phyloP scores from a whole-genome alignment of 1,140 invertebrate genomes.

The Neotoxoptera formosana region DNA sequence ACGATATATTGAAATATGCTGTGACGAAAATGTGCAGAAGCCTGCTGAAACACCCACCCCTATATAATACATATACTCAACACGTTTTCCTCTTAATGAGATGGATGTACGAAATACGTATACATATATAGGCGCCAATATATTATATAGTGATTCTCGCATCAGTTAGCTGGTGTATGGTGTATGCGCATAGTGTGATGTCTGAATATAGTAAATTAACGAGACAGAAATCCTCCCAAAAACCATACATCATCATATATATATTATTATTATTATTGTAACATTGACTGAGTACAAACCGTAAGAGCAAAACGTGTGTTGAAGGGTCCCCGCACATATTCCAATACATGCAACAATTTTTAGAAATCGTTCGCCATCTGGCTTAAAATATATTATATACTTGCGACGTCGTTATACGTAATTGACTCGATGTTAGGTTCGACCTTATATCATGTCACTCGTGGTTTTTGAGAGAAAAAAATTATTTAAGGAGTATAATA shows the following conservation, averaged over 20 bases:
- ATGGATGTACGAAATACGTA: not conserved
- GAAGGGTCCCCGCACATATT: not conserved
- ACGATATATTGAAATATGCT: not conserved
- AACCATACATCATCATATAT: conserved; percentile 11
- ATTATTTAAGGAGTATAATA: not conserved
- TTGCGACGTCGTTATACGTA: not conserved
- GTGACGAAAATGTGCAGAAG: conserved; percentile 27
- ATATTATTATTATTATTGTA: no score
- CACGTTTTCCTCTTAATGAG: conserved; percentile 22
- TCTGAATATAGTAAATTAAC: conserved; percentile 32
- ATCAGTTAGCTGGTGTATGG: no score
- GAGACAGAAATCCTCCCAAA: conserved; percentile 23
- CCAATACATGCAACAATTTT: not conserved
- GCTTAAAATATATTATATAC: not conserved
- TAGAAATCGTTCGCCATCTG: not conserved
- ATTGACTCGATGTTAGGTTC: not conserved
- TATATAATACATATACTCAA: no score
- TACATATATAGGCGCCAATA: conserved; percentile 23
- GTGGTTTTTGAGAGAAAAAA: not conserved
- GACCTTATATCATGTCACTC: not conserved
- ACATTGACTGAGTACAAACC: conserved; percentile 9
- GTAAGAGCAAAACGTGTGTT: not conserved
- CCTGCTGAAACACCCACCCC: not conserved
- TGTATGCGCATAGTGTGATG: not conserved
- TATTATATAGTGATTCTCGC: not conserved